A percentile compares a stretch with the other conserved stretches of the same genome.
These are phyloP conservation scores for Chionoecetes opilio DNA, from an alignment of 1,140 invertebrate genomes.

Conservation along the genomic window DNA sequence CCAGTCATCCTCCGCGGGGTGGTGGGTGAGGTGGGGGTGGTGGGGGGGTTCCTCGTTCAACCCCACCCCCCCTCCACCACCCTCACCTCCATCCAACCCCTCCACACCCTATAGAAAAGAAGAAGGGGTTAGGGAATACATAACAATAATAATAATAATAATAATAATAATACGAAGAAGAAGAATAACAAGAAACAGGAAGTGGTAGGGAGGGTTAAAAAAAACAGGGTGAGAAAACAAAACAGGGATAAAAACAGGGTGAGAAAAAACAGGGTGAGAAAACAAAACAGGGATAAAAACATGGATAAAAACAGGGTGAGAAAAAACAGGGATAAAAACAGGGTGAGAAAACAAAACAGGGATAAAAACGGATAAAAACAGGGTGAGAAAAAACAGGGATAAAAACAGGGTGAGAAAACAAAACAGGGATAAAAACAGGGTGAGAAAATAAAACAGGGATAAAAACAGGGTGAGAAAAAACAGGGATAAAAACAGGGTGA, in stretches of 20 bases:
- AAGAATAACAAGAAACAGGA: too few relatives aligned
- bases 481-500: too few relatives aligned
- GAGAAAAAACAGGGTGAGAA: neutral
- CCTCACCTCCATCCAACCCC: constrained; percentile 81
- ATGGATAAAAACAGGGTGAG: neutral
- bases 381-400: too few relatives aligned
- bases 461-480: too few relatives aligned
- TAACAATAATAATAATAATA: too few relatives aligned
- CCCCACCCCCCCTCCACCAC: constrained; percentile 81
- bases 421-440: too few relatives aligned
- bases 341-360: neutral
- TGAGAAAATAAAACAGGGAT: too few relatives aligned
- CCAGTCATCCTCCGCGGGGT: constrained; percentile 91
- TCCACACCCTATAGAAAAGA: constrained; percentile 32
- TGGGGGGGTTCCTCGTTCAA: constrained; percentile 59
- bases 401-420: too few relatives aligned
- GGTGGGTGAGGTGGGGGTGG: constrained; percentile 79
- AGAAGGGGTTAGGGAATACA: too few relatives aligned
- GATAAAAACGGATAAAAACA: too few relatives aligned
- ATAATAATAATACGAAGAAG: too few relatives aligned
- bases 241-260: neutral
- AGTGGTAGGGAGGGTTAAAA: neutral
- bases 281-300: neutral
- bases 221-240: neutral
- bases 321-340: neutral